phyloP scores from a whole-genome alignment of 2,888 invertebrate genomes.

The Dichetophora obliterata region DNA sequence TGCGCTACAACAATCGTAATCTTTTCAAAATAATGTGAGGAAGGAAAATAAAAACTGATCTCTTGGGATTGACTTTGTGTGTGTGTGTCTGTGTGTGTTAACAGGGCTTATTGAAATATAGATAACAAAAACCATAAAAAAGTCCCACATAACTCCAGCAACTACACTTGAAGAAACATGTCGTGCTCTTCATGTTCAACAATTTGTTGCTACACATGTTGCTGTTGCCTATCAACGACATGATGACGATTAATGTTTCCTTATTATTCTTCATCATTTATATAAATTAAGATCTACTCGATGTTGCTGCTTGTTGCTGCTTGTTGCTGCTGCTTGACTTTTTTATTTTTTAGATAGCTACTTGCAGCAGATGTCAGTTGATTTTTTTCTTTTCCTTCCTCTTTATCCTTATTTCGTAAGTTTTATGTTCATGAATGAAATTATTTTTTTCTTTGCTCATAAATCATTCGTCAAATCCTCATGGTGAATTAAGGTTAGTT shows the following conservation, averaged over 20 bases:
- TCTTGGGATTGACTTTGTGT: too few relatives aligned
- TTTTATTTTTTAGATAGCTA: background rate
- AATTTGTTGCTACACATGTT: conserved; percentile 31
- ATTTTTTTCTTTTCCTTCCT: background rate
- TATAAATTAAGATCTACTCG: background rate
- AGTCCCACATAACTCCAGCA: conserved; percentile 4
- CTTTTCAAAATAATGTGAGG: too few relatives aligned
- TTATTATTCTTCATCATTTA: background rate
- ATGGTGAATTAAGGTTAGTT: background rate
- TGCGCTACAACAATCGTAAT: too few relatives aligned
- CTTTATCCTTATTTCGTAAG: background rate
- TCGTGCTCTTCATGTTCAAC: background rate
- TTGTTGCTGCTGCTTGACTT: background rate
- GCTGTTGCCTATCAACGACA: background rate
- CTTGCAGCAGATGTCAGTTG: background rate
- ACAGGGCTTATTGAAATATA: background rate
- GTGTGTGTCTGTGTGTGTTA: too few relatives aligned
- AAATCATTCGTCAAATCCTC: background rate
- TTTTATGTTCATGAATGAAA: background rate
- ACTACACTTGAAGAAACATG: background rate
- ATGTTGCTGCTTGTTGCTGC: too few relatives aligned
- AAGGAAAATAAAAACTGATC: background rate
- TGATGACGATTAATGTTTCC: background rate
- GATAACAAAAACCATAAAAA: background rate
- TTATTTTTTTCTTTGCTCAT: conserved; percentile 12